phyloP scores from a whole-genome alignment of 2,888 invertebrate genomes.

The Steinernema carpocapsae region DNA sequence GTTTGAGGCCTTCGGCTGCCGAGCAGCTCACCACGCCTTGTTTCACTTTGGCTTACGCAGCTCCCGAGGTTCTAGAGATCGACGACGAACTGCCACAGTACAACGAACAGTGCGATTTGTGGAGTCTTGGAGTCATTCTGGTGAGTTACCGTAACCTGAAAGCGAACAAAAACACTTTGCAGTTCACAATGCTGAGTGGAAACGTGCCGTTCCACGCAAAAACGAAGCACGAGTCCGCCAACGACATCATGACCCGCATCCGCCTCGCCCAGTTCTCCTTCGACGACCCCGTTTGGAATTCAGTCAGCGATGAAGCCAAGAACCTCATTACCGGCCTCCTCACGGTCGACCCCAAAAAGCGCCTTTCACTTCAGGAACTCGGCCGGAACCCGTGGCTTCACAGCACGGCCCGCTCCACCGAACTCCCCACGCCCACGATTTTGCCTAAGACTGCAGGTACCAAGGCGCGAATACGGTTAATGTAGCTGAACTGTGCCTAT shows the following conservation, averaged over 20 bases:
- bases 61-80: constrained; percentile 86
- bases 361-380: constrained; percentile 78
- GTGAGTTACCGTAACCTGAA: constrained; percentile 72
- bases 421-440: constrained; percentile 67
- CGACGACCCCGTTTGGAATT: constrained; percentile 76
- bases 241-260: constrained; percentile 80
- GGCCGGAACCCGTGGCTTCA: constrained; percentile 76
- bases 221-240: constrained; percentile 78
- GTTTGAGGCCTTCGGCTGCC: constrained; percentile 74
- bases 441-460: constrained; percentile 61
- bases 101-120: constrained; percentile 90
- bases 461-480: not conserved
- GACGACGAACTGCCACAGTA: constrained; percentile 74
- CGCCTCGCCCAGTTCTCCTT: constrained; percentile 81
- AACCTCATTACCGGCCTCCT: constrained; percentile 79
- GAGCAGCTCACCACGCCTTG: constrained; percentile 79
- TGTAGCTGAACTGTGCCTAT: not conserved
- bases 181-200: constrained; percentile 85
- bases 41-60: constrained; percentile 91
- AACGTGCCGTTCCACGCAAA: constrained; percentile 82
- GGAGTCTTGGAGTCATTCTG: constrained; percentile 92
- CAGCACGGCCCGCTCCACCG: constrained; percentile 67
- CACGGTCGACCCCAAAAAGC: constrained; percentile 79
- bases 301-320: constrained; percentile 80
- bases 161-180: constrained; percentile 59